Evolutionary conservation across 2,797 vertebrate genomes (phyloP).

Genomic region (Loris lydekkerianus): DNA sequence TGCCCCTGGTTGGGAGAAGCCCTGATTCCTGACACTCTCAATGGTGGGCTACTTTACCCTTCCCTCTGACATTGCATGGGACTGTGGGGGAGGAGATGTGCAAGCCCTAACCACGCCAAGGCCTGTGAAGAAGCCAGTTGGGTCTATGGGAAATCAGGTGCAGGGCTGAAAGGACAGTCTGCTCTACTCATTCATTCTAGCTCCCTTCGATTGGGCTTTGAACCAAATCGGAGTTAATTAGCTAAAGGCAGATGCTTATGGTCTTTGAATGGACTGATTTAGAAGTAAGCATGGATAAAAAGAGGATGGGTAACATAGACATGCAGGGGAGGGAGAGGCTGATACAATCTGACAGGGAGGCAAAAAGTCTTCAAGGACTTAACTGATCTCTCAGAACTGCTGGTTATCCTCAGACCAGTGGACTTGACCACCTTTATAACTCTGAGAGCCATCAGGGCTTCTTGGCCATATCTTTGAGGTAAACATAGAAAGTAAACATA

Average conservation of each 20-base stretch:
- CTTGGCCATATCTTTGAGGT: constrained; percentile 55
- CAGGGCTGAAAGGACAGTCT: background rate
- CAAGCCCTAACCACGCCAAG: background rate
- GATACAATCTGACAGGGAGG: background rate
- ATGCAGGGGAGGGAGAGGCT: background rate
- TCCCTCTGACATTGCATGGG: background rate
- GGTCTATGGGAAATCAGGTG: background rate
- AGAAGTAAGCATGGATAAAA: background rate
- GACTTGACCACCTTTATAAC: constrained; percentile 59
- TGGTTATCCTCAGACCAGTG: constrained; percentile 8
- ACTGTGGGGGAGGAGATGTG: background rate
- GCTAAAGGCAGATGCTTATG: background rate
- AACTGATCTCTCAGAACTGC: constrained; percentile 63
- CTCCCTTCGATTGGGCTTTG: constrained; percentile 31
- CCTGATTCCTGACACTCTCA: background rate
- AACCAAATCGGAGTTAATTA: constrained; percentile 34
- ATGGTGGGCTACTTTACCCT: background rate
- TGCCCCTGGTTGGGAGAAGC: background rate
- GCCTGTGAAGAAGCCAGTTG: background rate
- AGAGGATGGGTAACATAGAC: constrained; percentile 23
- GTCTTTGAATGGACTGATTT: constrained; percentile 45
- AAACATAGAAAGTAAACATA: constrained; percentile 61
- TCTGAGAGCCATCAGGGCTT: constrained; percentile 27
- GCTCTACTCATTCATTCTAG: constrained; percentile 1
- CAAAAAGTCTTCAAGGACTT: constrained; percentile 19